Base-by-base conservation (phyloP, 2,797 vertebrate genomes). In the Pteronotus mesoamericanus region DNA sequence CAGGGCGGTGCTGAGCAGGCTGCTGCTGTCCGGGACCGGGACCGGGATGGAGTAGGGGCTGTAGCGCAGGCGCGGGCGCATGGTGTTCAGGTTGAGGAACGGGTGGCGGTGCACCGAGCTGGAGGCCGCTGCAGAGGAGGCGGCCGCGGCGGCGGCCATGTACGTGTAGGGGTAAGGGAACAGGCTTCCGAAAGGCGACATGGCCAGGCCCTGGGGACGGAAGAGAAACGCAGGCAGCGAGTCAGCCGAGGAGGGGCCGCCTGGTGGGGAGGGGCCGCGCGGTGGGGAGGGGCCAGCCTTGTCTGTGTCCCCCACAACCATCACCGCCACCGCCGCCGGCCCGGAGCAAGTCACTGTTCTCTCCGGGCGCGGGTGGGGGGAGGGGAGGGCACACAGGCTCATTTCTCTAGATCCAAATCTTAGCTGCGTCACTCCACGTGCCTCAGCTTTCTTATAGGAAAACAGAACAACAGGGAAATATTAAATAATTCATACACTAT, bases 81-180 rank as follows among this genome's bases (percentile, higher is more conserved):
- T 99, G 42, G 99, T 99, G 98, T 98, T 99, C 94, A 99, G 99
- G 98, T 99, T 99, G 5, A 99, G 99, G 97, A 99, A 99, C 21
- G 99, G 99, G 97, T 99, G 99, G 75, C 99, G 99, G 69, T 99
- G 99, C 94, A 99, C 99, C 2, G 99, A 99, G 93, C 99, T 99
- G 89, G 99, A 99, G 79, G 99, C 99, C 0, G 98, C 98, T 0
- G 98, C 97, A 0, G 99, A 99, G 8, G 99, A 99, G 85, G 99
- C 99, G 0, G 99, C 99, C 0, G 99, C 99, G 0, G 99, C 99
- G 0, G 99, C 99, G 0, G 99, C 99, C 99, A 99, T 99, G 98
- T 99, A 99, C 3, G 99, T 99, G 98, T 99, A 99, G 0, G 99
- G 99, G 5, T 99, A 99, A 0, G 99, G 99, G 95, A 99, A 99